Evolutionary conservation across 2,888 invertebrate species (phyloP), one percentile per base, ranked within the genome.

Genomic region (Pycnomerus fuliginosus): DNA sequence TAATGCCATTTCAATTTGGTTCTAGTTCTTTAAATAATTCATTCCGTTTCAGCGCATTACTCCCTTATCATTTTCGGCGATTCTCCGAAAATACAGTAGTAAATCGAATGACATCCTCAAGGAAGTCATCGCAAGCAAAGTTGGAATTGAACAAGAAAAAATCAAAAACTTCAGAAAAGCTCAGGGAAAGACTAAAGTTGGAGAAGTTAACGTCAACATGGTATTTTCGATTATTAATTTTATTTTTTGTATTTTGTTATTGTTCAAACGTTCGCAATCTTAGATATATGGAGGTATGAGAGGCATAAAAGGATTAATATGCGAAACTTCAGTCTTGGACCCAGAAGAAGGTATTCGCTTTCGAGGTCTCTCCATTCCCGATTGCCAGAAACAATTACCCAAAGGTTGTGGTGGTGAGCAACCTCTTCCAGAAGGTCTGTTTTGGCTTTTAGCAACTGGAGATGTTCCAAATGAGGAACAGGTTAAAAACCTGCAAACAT

Each of bases 201-300:
- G 97, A 52, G 93, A 97, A 66, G 90, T 97, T 67, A 95, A 93
- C 65, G 84, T 99, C 50, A 94, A 98, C 71, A 95, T 95, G 95
- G 95, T 94, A 72, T 77, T 82, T 72, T 23, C 8, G 7, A n/a
- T 24, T 25, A 1, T n/a, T 13, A 24, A 12, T 1, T n/a, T n/a
- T n/a, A n/a, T n/a, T n/a, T n/a, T n/a, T n/a, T n/a, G n/a, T n/a
- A n/a, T n/a, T n/a, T n/a, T n/a, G n/a, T n/a, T n/a, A n/a, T n/a
- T n/a, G n/a, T n/a, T n/a, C n/a, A n/a, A n/a, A n/a, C n/a, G n/a
- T n/a, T n/a, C 13, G 15, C 10, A 24, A 1, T 7, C 11, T 24
- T 31, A 45, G 35, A 85, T 86, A 84, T 87, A 96, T 74, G 94
- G 95, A 58, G 96, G 96, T 32, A 97, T 96, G 96, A 79, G 96